Evolutionary conservation across 2,888 invertebrate genomes (phyloP), one percentile per base, ranked within the genome.

Genomic region (Synergus japonicus): DNA sequence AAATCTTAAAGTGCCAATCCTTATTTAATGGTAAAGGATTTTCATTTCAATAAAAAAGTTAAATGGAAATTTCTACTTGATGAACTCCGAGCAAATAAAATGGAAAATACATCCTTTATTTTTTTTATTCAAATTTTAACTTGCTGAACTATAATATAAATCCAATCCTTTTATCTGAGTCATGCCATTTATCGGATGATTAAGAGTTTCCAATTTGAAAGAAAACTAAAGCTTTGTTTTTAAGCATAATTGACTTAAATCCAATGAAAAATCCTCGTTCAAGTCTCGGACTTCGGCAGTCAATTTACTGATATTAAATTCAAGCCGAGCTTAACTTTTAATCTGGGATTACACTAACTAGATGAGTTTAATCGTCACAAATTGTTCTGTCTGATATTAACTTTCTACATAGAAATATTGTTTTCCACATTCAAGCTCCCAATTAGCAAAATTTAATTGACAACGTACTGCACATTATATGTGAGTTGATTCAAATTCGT

Each of bases 271-370:
- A 49, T 46, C 8, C 29, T 8, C 49, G 9, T 10, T 37, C 43
- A n/a, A 13, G 69, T 37, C 15, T n/a, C 49, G 1, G 29, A 69
- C 69, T 73, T 73, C 22, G 15, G 49, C 54, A 49, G 29, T 29
- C 29, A 73, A 73, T 54, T 73, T 54, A 49, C 46, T 37, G 29
- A 13, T 54, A 37, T 73, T n/a, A 37, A 73, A 54, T 73, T 73
- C 15, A 73, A 73, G 69, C 37, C 69, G 10, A 73, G 69, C 49
- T 73, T 73, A 73, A 73, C 69, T 73, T 73, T 73, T 54, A 73
- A 37, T 73, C 49, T 73, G 22, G 54, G 69, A 73, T 73, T 73
- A n/a, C n/a, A n/a, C 15, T 29, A 73, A 73, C 49, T n/a, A 73
- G 69, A n/a, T 8, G 69, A 73, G 69, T 73, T 73, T 37, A 49